Percentiles rank a stretch among this genome's conserved stretches.
phyloP scores from a whole-genome alignment of 1,140 invertebrate species.

The Drosophila pachea region DNA sequence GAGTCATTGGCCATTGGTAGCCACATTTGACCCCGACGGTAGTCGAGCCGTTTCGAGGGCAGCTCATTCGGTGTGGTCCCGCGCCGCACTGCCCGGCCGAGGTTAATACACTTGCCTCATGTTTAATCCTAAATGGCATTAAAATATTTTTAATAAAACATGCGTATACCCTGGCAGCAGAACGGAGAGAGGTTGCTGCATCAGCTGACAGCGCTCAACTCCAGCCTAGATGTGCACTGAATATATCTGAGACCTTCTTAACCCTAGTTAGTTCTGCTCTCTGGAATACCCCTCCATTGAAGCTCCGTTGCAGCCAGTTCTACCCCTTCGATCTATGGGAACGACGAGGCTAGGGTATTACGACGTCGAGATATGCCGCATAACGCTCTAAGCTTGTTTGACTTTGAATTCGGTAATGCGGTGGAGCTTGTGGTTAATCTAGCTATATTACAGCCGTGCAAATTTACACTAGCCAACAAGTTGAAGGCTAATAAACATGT shows the following conservation, averaged over 20 bases:
- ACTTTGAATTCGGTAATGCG: constrained; percentile 21
- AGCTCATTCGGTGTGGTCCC: constrained; percentile 54
- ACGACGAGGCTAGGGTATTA: neutral
- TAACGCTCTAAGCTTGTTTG: neutral
- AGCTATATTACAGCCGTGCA: constrained; percentile 9
- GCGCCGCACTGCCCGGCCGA: constrained; percentile 17
- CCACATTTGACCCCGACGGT: constrained; percentile 57
- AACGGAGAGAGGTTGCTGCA: no score
- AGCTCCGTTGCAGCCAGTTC: no score
- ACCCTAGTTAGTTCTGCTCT: no score
- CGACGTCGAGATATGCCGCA: neutral
- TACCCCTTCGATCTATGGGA: no score
- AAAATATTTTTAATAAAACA: constrained; percentile 76
- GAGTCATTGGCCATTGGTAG: constrained; percentile 37
- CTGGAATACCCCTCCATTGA: no score
- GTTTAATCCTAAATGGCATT: constrained; percentile 75
- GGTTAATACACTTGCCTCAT: constrained; percentile 71
- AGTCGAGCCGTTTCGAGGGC: constrained; percentile 35
- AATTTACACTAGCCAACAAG: constrained; percentile 5
- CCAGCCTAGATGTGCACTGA: no score
- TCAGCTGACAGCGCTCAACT: no score
- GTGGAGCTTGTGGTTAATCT: constrained; percentile 5
- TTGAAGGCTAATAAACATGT: no score
- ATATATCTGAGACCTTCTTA: no score
- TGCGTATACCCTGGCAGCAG: constrained; percentile 20